phyloP scores from a whole-genome alignment of 2,113 vertebrate genomes.

The Porphyrio hochstetteri region DNA sequence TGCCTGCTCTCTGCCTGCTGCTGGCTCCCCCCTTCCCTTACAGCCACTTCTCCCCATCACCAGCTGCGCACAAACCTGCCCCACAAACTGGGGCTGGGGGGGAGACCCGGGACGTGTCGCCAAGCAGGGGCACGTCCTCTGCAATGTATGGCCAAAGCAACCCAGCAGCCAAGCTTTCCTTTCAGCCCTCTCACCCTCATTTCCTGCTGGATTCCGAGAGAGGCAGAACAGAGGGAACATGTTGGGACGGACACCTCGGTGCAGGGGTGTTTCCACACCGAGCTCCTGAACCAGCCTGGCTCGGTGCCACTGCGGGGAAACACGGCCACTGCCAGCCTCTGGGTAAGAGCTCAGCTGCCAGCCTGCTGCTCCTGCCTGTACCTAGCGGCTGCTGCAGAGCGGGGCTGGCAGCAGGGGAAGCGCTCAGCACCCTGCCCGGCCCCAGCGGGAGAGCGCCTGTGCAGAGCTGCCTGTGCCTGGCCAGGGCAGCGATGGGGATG shows the following conservation, averaged over 20 bases:
- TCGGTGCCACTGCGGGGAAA: fast-evolving
- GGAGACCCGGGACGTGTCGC: fast-evolving
- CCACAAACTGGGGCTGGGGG: background rate
- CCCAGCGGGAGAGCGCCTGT: fast-evolving
- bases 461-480: fast-evolving
- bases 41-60: background rate
- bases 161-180: fast-evolving
- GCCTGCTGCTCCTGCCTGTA: background rate
- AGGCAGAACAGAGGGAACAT: background rate
- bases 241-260: background rate
- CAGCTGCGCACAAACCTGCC: no score
- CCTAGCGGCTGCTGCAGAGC: background rate
- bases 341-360: background rate
- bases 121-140: background rate
- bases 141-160: fast-evolving
- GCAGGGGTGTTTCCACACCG: background rate
- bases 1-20: background rate
- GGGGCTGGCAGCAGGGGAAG: background rate
- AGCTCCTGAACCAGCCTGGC: background rate
- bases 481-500: fast-evolving
- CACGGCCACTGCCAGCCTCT: background rate
- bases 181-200: background rate
- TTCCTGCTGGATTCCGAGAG: background rate
- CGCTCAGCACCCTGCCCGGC: background rate
- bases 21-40: background rate